These are phyloP conservation scores for Amblyraja radiata DNA, from an alignment of 2,797 vertebrate genomes.

Conservation along the genomic window DNA sequence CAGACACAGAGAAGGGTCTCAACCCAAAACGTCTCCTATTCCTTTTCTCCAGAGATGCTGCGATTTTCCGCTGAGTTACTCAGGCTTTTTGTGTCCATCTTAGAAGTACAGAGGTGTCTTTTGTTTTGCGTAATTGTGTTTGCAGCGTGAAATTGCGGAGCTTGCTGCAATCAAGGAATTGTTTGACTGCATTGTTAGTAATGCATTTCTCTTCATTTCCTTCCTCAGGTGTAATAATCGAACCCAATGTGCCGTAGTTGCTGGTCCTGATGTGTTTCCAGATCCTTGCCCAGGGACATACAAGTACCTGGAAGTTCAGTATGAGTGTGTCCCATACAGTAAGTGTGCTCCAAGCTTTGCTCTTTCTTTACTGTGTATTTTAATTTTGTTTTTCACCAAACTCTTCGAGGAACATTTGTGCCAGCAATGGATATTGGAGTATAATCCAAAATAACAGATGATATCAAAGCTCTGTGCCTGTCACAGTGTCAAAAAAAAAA, in stretches of 20 bases:
- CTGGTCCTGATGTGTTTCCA: constrained; percentile 90
- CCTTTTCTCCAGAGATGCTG: too few relatives aligned
- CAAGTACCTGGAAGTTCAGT: constrained; percentile 96
- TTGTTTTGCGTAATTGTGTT: background rate
- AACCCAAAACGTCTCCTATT: too few relatives aligned
- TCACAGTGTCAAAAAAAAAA: background rate
- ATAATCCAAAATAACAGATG: background rate
- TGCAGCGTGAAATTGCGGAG: background rate
- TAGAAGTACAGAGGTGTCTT: background rate
- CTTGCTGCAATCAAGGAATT: background rate
- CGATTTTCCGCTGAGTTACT: too few relatives aligned
- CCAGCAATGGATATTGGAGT: background rate
- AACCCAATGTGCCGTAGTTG: constrained; percentile 91
- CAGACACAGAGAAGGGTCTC: too few relatives aligned
- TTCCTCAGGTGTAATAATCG: constrained; percentile 90
- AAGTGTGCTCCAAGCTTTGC: constrained; percentile 53
- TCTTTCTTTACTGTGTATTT: background rate
- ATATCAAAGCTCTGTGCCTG: background rate
- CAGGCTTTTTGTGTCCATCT: too few relatives aligned
- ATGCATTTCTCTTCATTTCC: constrained; percentile 34
- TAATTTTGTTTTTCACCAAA: background rate
- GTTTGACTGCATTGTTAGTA: background rate
- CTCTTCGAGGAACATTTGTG: background rate
- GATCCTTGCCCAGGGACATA: constrained; percentile 95
- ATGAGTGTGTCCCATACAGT: constrained; percentile 98